These are phyloP conservation scores for Drosophila sturtevanti DNA, from an alignment of 1,140 invertebrate species.

Conservation along the genomic window DNA sequence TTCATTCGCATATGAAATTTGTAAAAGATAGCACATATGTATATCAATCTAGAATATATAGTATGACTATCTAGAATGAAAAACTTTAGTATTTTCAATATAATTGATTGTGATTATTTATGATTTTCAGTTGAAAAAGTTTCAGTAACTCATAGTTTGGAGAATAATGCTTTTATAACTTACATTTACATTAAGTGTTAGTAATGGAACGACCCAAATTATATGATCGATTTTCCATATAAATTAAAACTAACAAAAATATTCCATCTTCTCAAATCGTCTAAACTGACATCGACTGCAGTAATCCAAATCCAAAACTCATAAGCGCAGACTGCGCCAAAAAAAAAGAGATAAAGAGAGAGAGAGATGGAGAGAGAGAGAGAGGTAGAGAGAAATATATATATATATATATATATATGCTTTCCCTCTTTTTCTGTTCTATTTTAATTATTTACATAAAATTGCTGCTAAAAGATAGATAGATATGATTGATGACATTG, in stretches of 20 bases:
- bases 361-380: neutral
- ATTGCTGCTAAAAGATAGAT: constrained; percentile 54
- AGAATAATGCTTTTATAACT: no score
- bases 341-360: neutral
- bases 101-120: no score
- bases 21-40: no score
- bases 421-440: constrained; percentile 14
- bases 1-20: no score
- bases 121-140: no score
- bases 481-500: constrained; percentile 68
- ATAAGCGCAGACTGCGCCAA: constrained; percentile 1
- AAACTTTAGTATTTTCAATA: no score
- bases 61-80: no score
- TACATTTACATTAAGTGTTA: no score
- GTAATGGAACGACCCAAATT: neutral
- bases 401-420: neutral
- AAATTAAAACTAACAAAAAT: neutral
- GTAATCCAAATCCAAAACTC: neutral
- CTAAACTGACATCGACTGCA: constrained; percentile 8
- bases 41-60: no score
- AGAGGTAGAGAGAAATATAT: neutral
- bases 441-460: constrained; percentile 70
- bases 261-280: neutral
- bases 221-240: neutral
- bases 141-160: no score